Base-by-base conservation (phyloP, 2,113 vertebrate species). In the Coracopsis vasa region DNA sequence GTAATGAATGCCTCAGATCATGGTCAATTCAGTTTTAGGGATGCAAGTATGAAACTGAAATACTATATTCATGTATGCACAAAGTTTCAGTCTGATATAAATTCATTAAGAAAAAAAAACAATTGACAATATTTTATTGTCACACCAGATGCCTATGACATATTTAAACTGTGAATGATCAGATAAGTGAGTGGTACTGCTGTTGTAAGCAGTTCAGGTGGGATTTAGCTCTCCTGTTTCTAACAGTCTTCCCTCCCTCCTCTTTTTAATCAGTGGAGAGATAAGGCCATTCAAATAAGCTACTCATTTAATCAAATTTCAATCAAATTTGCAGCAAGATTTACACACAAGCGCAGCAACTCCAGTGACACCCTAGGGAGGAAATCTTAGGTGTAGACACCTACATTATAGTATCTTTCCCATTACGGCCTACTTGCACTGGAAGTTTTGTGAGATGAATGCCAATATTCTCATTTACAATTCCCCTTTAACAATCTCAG, bases 21-120 rank as follows among this genome's bases (percentile, higher is more conserved):
- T 1, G 2, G 24, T 29, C 17, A 42, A 25, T 39, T 6, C 19
- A 64, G 13, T 37, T 54, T 69, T 71, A 78, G 33, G 6, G 33
- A 73, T 66, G n/a, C 45, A 56, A 72, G 13, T 42, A 37, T 7
- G 44, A 72, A 67, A 69, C 7, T 69, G 16, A 90, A 87, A n/a
- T 61, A 20, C 6, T 71, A 5, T 42, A 29, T 50, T 9, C 0
- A 0, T 58, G 19, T n/a, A 23, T 35, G 31, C 4, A 53, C 8
- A 65, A 58, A 65, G 11, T 11, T 4, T 73, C 45, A 48, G 9
- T 7, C 54, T 58, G 5, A 6, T 48, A n/a, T 31, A 74, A 48
- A 16, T 61, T 58, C 6, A 8, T 1, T 7, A 6, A 37, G 56
- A 41, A 48, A 60, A 39, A 65, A 21, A 42, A 20, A 20, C 28